A percentile compares a stretch with the other conserved stretches of the same genome.
phyloP scores from a whole-genome alignment of 2,113 vertebrate genomes.

The Phylloscopus trochiloides region DNA sequence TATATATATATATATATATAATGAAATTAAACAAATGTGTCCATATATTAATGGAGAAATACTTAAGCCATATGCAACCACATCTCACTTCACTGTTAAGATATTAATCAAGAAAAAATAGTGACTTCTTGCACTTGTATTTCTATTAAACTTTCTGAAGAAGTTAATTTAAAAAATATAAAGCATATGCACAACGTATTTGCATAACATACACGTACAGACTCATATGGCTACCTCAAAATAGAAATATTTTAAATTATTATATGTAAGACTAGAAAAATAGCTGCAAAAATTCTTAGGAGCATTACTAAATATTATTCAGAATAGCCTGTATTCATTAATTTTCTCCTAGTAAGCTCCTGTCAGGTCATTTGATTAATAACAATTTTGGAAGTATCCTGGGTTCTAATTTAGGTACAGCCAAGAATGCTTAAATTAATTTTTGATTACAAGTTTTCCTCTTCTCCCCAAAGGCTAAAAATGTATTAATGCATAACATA shows the following conservation, averaged over 20 bases:
- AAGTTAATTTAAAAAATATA: neutral
- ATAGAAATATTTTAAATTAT: neutral
- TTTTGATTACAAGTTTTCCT: constrained; percentile 47
- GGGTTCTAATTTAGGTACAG: constrained; percentile 40
- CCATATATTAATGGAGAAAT: neutral
- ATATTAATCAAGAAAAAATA: neutral
- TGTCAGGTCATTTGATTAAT: constrained; percentile 30
- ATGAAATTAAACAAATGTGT: neutral
- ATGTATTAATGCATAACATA: constrained; percentile 5
- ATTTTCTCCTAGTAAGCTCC: constrained; percentile 13
- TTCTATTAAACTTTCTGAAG: neutral
- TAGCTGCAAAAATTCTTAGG: neutral
- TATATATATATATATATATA: too few relatives aligned
- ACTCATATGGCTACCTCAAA: neutral
- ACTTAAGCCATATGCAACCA: neutral
- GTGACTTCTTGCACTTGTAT: neutral
- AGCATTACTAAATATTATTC: neutral
- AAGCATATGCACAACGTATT: neutral
- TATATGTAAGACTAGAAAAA: neutral
- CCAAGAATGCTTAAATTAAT: constrained; percentile 37
- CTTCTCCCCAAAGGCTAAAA: neutral
- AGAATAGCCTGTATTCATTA: neutral
- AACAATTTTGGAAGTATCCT: constrained; percentile 5
- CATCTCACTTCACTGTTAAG: neutral
- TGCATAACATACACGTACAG: neutral